A percentile compares a stretch with the other conserved stretches of the same genome.
Conservation (phyloP, 2,888 invertebrate genomes). For the Drosophila kanekoi region DNA sequence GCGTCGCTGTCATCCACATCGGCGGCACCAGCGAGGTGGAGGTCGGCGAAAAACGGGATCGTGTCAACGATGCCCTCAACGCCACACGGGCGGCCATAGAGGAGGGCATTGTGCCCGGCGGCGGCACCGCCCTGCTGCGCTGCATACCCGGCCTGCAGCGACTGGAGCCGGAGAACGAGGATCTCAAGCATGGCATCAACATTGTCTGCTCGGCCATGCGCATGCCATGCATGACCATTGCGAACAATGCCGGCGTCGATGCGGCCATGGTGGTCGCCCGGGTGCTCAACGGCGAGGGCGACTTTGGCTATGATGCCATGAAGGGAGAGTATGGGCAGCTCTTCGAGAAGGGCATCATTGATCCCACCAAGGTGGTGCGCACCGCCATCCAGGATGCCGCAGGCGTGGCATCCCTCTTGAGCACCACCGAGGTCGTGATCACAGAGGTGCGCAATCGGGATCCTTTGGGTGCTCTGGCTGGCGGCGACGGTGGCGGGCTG, state of each 20-base stretch:
- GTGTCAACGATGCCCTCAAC: slow-evolving; percentile 96
- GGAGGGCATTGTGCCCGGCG: slow-evolving; percentile 98
- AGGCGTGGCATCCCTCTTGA: slow-evolving; percentile 96
- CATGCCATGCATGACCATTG: slow-evolving; percentile 95
- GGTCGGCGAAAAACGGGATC: slow-evolving; percentile 97
- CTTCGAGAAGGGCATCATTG: slow-evolving; percentile 96
- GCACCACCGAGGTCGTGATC: slow-evolving; percentile 98
- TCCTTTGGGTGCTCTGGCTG: slow-evolving; percentile 88
- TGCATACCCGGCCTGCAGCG: slow-evolving; percentile 90
- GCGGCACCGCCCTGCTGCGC: slow-evolving; percentile 95
- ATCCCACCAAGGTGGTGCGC: slow-evolving; percentile 95
- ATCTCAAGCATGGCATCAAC: slow-evolving; percentile 88
- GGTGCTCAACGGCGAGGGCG: slow-evolving; percentile 91
- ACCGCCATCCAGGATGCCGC: slow-evolving; percentile 97
- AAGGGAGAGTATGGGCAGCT: slow-evolving; percentile 94
- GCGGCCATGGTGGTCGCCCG: slow-evolving; percentile 96
- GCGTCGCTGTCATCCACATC: slow-evolving; percentile 91
- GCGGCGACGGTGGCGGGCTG: slow-evolving; percentile 86
- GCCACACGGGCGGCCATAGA: slow-evolving; percentile 98
- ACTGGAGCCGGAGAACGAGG: slow-evolving; percentile 86
- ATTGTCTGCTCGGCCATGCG: slow-evolving; percentile 93
- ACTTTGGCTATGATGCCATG: slow-evolving; percentile 95
- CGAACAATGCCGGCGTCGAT: slow-evolving; percentile 95
- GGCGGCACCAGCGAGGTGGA: slow-evolving; percentile 97
- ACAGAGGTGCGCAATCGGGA: slow-evolving; percentile 96